Percentiles rank a stretch among this genome's conserved stretches.
Evolutionary conservation across 2,113 vertebrate genomes (phyloP).

Genomic region (Pimephales promelas): DNA sequence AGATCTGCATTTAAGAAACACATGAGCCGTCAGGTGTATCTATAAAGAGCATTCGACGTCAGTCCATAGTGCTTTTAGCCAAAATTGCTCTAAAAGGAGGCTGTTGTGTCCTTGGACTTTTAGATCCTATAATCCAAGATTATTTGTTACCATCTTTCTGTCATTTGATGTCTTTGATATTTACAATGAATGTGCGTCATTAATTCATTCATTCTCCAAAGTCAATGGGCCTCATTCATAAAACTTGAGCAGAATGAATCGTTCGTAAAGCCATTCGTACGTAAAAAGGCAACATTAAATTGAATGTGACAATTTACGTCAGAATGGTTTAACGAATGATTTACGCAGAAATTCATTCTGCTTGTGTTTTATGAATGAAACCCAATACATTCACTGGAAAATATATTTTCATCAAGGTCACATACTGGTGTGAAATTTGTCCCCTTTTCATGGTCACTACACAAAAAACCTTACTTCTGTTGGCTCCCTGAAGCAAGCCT

Average conservation of each 20-base stretch:
- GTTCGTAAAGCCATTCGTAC: background rate
- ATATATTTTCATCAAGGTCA: constrained; percentile 41
- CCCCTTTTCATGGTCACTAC: constrained; percentile 20
- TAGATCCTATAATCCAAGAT: constrained; percentile 25
- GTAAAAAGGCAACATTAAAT: constrained; percentile 8
- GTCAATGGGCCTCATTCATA: background rate
- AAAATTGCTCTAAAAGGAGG: background rate
- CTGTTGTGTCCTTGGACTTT: constrained; percentile 12
- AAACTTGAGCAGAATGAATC: constrained; percentile 14
- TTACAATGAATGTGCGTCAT: constrained; percentile 24
- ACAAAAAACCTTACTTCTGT: constrained; percentile 74
- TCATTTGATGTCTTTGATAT: constrained; percentile 36
- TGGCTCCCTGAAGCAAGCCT: constrained; percentile 70
- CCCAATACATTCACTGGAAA: constrained; percentile 42
- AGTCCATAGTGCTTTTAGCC: background rate
- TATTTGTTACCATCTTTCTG: constrained; percentile 9
- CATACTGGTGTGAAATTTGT: constrained; percentile 47
- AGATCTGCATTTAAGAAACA: constrained; percentile 10
- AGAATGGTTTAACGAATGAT: constrained; percentile 11
- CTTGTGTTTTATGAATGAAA: constrained; percentile 4
- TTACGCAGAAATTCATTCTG: constrained; percentile 13
- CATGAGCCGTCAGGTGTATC: background rate
- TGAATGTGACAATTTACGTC: constrained; percentile 31
- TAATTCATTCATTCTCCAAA: constrained; percentile 20
- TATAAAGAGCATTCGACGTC: constrained; percentile 17